Base-by-base conservation (phyloP, 2,888 invertebrate genomes). In the Tenodera sinensis region DNA sequence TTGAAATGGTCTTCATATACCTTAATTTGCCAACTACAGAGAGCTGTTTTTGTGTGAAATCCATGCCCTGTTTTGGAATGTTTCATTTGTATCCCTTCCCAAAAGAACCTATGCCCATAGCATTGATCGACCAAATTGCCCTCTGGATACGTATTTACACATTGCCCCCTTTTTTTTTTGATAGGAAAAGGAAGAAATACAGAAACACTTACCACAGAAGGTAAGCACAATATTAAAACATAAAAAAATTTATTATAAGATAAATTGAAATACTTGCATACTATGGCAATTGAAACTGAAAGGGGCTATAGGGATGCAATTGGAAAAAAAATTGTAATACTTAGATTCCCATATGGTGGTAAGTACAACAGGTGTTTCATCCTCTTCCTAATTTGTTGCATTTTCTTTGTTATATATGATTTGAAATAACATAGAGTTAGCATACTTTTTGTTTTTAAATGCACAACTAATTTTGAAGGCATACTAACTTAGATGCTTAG, bases 171-270 rank as follows among this genome's bases (percentile, higher is more conserved):
- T 91, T 91, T 91, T n/a, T 30, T 94, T 93, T 93, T 93, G 93
- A 93, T 95, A 96, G 96, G 96, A 94, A 96, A 96, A 94, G 95
- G 95, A 93, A 95, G 96, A 93, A 95, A 96, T 93, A 94, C 95
- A 93, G 96, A 96, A 94, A 95, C 95, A 92, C 95, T 96, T 92
- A 95, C 96, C 91, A 95, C 96, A 91, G 96, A 96, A 96, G 96
- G 96, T 96, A 95, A 95, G 95, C 93, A 28, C n/a, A 83, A 28
- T 84, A 27, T 84, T 2, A 85, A 71, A 81, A 20, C 81, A 28
- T 82, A 87, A 8, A 82, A 87, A 87, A 87, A 15, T n/a, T 12
- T 87, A 27, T 42, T 14, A 87, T 27, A 71, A n/a, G n/a, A 28
- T 71, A 86, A 86, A 81, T 86, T 71, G 86, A 86, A 86, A 81